These are phyloP conservation scores for Enteromius paludinosus DNA, from an alignment of 2,797 vertebrate genomes.

Conservation along the genomic window DNA sequence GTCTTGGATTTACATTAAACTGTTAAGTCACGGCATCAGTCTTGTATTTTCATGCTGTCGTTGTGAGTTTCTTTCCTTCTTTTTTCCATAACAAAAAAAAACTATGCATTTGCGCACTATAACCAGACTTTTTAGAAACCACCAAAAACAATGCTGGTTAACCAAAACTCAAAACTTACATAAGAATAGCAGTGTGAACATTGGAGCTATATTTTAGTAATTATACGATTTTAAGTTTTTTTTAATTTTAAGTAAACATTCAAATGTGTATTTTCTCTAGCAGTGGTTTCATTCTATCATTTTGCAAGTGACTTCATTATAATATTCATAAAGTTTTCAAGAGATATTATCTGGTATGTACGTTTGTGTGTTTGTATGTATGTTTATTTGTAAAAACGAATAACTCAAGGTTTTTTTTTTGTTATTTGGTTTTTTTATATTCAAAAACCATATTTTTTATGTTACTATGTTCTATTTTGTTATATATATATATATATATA, in stretches of 20 bases:
- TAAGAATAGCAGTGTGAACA: neutral
- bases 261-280: conserved; percentile 1
- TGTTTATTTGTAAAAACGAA: too few relatives aligned
- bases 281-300: neutral
- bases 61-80: conserved; percentile 14
- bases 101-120: neutral
- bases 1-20: conserved; percentile 99
- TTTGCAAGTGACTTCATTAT: neutral
- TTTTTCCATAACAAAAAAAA: neutral
- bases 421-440: too few relatives aligned
- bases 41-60: conserved; percentile 51
- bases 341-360: neutral
- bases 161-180: neutral
- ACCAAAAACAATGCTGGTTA: neutral
- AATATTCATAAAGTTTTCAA: neutral
- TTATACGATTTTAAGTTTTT: neutral
- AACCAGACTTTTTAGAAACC: conserved; percentile 3
- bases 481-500: too few relatives aligned
- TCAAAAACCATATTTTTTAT: too few relatives aligned
- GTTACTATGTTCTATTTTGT: too few relatives aligned
- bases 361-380: too few relatives aligned
- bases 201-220: neutral
- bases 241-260: too few relatives aligned
- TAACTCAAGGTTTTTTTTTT: too few relatives aligned
- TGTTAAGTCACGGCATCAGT: conserved; percentile 92